Conservation (phyloP, 2,113 vertebrate species). For the Solea solea region DNA sequence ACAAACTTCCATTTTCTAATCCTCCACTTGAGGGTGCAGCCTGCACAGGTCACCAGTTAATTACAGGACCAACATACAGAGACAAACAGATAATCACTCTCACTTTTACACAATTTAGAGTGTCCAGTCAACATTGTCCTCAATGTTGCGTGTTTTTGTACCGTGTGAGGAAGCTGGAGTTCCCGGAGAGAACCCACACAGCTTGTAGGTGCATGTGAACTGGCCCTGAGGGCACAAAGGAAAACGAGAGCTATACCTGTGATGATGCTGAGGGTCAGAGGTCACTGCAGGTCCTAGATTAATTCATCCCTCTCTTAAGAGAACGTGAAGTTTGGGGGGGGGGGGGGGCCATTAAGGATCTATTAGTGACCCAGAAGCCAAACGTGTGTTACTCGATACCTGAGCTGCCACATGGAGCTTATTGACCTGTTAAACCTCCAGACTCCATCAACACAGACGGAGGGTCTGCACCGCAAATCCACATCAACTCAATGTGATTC, state of each 20-base stretch:
- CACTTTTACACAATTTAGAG: too few species aligned
- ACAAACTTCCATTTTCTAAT: too few species aligned
- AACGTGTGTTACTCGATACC: slow-evolving; percentile 58
- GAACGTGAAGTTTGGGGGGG: slow-evolving; percentile 11
- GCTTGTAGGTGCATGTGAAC: too few species aligned
- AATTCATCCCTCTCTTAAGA: not conserved
- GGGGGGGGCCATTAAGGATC: slow-evolving; percentile 31
- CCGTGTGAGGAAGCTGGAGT: too few species aligned
- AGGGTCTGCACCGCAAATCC: not conserved
- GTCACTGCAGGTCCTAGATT: slow-evolving; percentile 15
- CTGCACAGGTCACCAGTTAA: too few species aligned
- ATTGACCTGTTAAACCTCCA: slow-evolving; percentile 33
- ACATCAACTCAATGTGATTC: not conserved
- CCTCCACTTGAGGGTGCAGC: too few species aligned
- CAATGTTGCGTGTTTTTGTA: too few species aligned
- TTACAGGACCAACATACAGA: too few species aligned
- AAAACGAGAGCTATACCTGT: slow-evolving; percentile 3
- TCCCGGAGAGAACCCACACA: too few species aligned
- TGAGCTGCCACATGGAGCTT: slow-evolving; percentile 44
- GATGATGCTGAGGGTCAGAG: slow-evolving; percentile 16
- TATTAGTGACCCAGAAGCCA: slow-evolving; percentile 58
- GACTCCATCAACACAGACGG: not conserved
- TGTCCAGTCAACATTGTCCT: too few species aligned
- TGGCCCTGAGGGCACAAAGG: too few species aligned
- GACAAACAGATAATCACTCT: too few species aligned